Conservation (phyloP, 2,113 vertebrate species). For the Mus musculus region DNA sequence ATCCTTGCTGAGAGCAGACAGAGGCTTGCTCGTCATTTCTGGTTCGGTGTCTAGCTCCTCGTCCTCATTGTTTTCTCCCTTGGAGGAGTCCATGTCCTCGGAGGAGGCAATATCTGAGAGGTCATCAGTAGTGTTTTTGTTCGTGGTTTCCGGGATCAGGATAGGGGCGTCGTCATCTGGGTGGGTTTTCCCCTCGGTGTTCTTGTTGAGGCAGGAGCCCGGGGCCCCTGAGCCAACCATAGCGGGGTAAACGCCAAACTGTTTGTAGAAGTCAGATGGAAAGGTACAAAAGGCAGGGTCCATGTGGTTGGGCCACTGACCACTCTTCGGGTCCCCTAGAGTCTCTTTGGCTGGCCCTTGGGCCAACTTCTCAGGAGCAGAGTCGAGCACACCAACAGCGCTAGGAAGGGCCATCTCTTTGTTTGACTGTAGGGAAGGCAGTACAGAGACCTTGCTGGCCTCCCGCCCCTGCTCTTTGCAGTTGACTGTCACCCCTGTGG, state of each 20-base stretch:
- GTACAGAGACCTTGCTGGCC: constrained; percentile 86
- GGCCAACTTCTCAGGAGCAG: constrained; percentile 85
- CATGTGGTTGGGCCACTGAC: constrained; percentile 92
- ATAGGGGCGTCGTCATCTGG: constrained; percentile 87
- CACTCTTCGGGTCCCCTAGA: constrained; percentile 88
- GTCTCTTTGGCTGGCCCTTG: constrained; percentile 88
- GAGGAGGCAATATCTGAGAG: constrained; percentile 93
- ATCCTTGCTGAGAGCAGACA: constrained; percentile 86
- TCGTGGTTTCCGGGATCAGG: constrained; percentile 86
- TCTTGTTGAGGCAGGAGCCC: constrained; percentile 87
- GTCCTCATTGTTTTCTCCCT: constrained; percentile 92
- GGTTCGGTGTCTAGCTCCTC: constrained; percentile 90
- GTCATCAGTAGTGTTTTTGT: constrained; percentile 88
- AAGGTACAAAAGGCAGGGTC: constrained; percentile 91
- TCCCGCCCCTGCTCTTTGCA: constrained; percentile 91
- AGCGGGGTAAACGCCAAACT: constrained; percentile 92
- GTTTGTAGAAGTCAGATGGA: constrained; percentile 96
- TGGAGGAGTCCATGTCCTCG: constrained; percentile 92
- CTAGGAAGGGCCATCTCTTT: constrained; percentile 87
- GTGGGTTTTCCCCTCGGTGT: constrained; percentile 85
- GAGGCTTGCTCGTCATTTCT: constrained; percentile 83
- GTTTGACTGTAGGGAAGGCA: constrained; percentile 82
- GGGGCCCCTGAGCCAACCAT: constrained; percentile 86
- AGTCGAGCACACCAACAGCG: constrained; percentile 83
- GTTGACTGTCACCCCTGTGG: constrained; percentile 80